Evolutionary conservation across 1,140 invertebrate species (phyloP), one percentile per base, ranked within the genome.

Genomic region (Matsumurasca onukii): DNA sequence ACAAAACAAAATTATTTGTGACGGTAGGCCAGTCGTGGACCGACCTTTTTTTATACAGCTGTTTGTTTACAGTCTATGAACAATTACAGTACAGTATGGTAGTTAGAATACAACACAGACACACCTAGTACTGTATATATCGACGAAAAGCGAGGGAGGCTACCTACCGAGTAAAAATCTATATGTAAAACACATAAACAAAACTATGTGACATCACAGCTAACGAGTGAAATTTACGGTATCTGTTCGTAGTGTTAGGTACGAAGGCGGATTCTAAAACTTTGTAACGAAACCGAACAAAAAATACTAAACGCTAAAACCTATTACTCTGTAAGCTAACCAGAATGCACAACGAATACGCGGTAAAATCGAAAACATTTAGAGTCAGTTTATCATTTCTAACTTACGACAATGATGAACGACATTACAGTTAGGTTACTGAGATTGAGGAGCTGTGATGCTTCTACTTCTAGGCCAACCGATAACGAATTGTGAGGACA

Each of bases 321-420:
- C 27, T 24, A 65, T 65, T 25, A 17, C n/a, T 39, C 39, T 45
- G 30, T 65, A 65, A 65, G 62, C 62, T 45, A 65, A 48, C 48
- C 39, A 65, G 62, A 65, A 45, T 45, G 62, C 62, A 65, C 62
- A 65, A 65, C 62, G 48, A 65, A 65, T 45, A 65, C 48, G 62
- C 62, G 29, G 39, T 65, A 65, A 65, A 65, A 65, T 65, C 17
- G 62, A 65, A 65, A 65, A 65, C 62, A 65, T 65, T 65, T 65
- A 65, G 62, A 65, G 62, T 65, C 62, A 59, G 62, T 65, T 65
- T 45, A 65, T 65, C 31, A 63, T 63, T 29, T 45, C 62, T 65
- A 65, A 65, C 31, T 45, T 65, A 65, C 62, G 48, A 65, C 62
- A 65, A 65, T 45, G 62, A 65, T 65, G 31, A 65, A 65, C 62